Evolutionary conservation across 2,888 invertebrate genomes (phyloP), one percentile per base, ranked within the genome.

Genomic region (Patella depressa): DNA sequence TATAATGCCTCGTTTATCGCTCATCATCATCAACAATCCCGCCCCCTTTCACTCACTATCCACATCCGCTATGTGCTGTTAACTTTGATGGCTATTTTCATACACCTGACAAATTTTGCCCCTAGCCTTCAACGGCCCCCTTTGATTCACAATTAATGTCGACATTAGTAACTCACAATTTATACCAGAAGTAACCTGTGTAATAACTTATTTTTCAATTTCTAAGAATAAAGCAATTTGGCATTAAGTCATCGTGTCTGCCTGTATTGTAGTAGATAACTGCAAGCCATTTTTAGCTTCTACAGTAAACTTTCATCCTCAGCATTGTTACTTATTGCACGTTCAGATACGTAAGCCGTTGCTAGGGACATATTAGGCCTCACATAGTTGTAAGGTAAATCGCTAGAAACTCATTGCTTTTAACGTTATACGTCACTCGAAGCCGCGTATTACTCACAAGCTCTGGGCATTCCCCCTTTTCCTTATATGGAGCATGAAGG

Each of bases 291-390:
- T 65, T 65, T 65, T 65, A 65, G 65, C 65, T n/a, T 65, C 65
- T 14, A 65, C 19, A 12, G 24, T 14, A 65, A 9, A 24, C 11
- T 65, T 65, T 24, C 65, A 65, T 11, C 24, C 19, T 11, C 24
- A 24, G 19, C 65, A 65, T 24, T 65, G 65, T 65, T 65, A 65
- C 65, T 24, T 65, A 65, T 65, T 65, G 65, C 65, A 12, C 19
- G 65, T 65, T 65, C 19, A 24, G 65, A 53, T 71, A 74, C 71
- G 74, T 77, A 72, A 77, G 73, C 73, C 29, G 78, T 78, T 78
- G 75, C 75, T 75, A 78, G 53, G 76, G 76, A 79, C 79, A 70
- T 79, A 79, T 79, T 79, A 76, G 79, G 79, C 70, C 73, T 73
- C 79, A 71, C 79, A 76, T 79, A 76, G 57, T 79, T 79, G 69